Evolutionary conservation across 1,140 invertebrate species (phyloP).

Genomic region (Trinorchestia longiramus): DNA sequence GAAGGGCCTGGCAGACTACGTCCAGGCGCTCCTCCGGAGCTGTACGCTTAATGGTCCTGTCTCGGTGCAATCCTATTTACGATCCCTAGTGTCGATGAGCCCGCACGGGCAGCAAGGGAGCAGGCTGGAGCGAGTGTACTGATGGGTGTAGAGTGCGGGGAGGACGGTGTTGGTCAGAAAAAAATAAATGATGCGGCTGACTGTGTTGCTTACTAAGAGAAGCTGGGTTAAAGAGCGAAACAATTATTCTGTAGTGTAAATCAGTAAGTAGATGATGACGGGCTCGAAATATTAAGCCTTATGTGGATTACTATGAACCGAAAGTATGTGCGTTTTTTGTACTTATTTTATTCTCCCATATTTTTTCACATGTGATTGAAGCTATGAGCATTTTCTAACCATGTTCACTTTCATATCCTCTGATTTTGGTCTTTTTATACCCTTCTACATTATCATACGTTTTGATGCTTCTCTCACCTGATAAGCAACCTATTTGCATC

Average conservation of each 20-base stretch:
- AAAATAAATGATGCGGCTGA: not conserved
- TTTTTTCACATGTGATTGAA: no score
- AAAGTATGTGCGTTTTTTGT: no score
- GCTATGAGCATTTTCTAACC: no score
- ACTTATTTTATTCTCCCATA: no score
- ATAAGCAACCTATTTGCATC: not conserved
- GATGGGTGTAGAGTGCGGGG: not conserved
- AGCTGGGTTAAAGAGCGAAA: not conserved
- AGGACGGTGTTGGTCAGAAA: not conserved
- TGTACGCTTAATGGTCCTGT: slow-evolving; percentile 43
- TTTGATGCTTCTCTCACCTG: not conserved
- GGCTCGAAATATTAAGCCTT: not conserved
- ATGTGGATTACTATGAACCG: not conserved
- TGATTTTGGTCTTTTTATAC: not conserved
- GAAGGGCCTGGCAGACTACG: not conserved
- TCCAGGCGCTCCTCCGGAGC: not conserved
- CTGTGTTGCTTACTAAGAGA: not conserved
- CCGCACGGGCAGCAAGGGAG: not conserved
- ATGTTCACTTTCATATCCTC: no score
- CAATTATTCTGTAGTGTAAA: not conserved
- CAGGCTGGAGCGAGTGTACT: not conserved
- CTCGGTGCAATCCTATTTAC: not conserved
- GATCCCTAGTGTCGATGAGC: slow-evolving; percentile 3
- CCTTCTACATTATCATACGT: not conserved
- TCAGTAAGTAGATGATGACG: not conserved